phyloP scores from a whole-genome alignment of 2,888 invertebrate genomes.

The Nymphalis urticae region DNA sequence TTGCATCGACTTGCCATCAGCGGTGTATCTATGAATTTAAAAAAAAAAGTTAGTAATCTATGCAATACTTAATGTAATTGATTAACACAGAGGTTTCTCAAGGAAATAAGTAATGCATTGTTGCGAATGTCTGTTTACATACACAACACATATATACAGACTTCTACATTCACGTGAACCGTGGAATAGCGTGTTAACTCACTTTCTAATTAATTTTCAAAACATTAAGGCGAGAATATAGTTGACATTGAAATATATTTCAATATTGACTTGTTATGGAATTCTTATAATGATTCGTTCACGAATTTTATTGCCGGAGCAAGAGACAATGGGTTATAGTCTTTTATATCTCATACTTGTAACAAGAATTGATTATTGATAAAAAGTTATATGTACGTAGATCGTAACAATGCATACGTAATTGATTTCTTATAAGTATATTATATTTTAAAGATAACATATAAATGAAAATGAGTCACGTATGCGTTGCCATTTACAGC shows the following conservation, averaged over 20 bases:
- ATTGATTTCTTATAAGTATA: not conserved
- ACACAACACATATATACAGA: constrained; percentile 8
- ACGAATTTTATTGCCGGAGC: not conserved
- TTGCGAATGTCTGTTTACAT: constrained; percentile 12
- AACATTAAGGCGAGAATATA: constrained; percentile 12
- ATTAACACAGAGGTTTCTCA: not conserved
- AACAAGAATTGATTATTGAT: not conserved
- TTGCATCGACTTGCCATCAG: constrained; percentile 80
- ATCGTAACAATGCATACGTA: not conserved
- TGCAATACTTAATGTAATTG: not conserved
- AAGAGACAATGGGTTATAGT: not conserved
- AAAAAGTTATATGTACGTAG: too few species aligned
- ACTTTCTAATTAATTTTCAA: constrained; percentile 26
- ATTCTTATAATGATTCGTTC: not conserved
- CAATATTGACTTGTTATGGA: not conserved
- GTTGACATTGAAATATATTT: constrained; percentile 23
- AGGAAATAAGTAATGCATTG: constrained; percentile 1
- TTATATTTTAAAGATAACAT: not conserved
- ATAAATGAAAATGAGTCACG: not conserved
- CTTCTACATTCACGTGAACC: constrained; percentile 9
- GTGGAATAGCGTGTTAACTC: constrained; percentile 4
- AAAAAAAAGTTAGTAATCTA: not conserved
- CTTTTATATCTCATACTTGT: not conserved
- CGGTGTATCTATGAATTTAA: constrained; percentile 74
- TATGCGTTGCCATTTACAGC: not conserved